Percentiles rank a stretch among this genome's conserved stretches.
Evolutionary conservation across 2,888 invertebrate species (phyloP).

Genomic region (Nycteola revayana): DNA sequence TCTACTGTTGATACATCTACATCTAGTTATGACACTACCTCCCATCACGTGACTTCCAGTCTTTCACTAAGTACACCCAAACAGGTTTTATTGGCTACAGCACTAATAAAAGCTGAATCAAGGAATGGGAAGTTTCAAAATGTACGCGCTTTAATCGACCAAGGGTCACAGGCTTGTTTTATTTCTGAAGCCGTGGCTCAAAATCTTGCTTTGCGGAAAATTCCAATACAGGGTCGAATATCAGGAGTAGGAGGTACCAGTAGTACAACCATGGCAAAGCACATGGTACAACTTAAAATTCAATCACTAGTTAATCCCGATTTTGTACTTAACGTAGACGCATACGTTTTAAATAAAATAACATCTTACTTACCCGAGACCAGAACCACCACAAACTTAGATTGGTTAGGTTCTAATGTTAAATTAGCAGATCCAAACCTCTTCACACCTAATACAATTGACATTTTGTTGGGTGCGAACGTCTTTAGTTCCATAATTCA

Average conservation of each 20-base stretch:
- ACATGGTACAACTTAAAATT: slow-evolving; percentile 1
- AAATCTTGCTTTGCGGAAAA: too few species aligned
- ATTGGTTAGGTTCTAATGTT: too few species aligned
- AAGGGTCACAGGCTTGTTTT: neutral
- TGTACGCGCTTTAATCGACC: neutral
- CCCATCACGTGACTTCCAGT: neutral
- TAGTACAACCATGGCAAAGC: slow-evolving; percentile 1
- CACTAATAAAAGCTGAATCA: too few species aligned
- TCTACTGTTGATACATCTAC: neutral
- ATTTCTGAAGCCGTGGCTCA: neutral
- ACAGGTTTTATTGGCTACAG: neutral
- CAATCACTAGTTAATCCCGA: neutral
- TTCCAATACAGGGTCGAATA: neutral
- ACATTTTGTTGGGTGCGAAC: slow-evolving; percentile 6
- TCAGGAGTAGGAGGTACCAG: neutral
- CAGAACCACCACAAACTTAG: too few species aligned
- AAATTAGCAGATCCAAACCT: slow-evolving; percentile 2
- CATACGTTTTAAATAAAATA: neutral
- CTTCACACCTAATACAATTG: neutral
- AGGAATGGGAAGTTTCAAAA: too few species aligned
- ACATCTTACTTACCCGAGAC: neutral
- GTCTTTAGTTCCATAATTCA: slow-evolving; percentile 5
- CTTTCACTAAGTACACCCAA: neutral
- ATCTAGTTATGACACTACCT: too few species aligned
- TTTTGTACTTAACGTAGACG: neutral